Base-by-base conservation (phyloP, 2,888 invertebrate species). In the Netelia virgata region DNA sequence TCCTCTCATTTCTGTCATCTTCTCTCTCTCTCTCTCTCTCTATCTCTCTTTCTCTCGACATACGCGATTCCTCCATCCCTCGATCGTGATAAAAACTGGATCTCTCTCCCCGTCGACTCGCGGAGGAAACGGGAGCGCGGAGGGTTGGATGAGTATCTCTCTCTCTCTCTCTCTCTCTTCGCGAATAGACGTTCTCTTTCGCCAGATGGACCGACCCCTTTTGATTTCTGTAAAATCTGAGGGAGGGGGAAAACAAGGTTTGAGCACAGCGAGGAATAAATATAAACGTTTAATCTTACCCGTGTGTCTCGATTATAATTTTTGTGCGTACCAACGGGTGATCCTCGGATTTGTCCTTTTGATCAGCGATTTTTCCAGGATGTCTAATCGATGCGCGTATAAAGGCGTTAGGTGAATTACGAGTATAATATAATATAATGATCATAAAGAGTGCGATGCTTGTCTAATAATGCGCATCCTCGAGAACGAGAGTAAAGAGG, bases 241-340 rank as follows among this genome's bases (percentile, higher is more conserved):
- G 23, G 55, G 28, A 55, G 63, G 23, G 63, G 23, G 41, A 41
- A 41, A 57, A 55, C 5, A 55, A 50, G 63, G 61, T 18, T 14
- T 36, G 18, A 11, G 90, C 88, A 91, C 11, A 57, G 18, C 18
- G 70, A 41, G 18, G 23, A 92, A 92, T 92, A 91, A 92, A 89
- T 90, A 91, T 91, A 88, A 91, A 90, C 90, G 90, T 91, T 92
- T 91, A 91, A 91, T 91, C 91, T 90, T 88, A 68, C 28, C 84
- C 87, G 86, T 14, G 3, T 47, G 47, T 10, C 90, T 91, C 91
- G 88, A 92, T 92, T 92, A 92, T 92, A 90, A 92, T 92, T 91
- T 92, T 88, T 0, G 89, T 89, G 66, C 82, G 11, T 23, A 23
- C 23, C 23, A n/a, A n/a, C n/a, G 23, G 23, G 23, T 23, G 23